Evolutionary conservation across 2,113 vertebrate species (phyloP).

Genomic region (Origma solitaria): DNA sequence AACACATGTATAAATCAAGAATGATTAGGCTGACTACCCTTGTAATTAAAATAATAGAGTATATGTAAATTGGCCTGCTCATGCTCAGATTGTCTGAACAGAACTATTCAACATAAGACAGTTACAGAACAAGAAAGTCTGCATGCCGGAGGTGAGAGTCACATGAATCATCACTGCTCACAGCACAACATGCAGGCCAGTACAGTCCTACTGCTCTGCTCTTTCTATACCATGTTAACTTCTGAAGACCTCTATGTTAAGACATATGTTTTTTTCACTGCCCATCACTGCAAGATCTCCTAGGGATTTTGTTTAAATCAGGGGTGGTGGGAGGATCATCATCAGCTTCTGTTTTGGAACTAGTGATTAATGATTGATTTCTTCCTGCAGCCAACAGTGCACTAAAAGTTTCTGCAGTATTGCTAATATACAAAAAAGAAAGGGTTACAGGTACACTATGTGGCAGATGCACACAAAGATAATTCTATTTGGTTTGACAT

Average conservation of each 20-base stretch:
- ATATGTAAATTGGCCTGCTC: background rate
- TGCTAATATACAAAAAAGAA: background rate
- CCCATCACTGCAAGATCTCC: background rate
- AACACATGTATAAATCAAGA: background rate
- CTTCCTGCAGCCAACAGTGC: background rate
- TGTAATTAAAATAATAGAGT: background rate
- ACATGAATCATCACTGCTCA: background rate
- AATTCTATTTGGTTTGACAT: background rate
- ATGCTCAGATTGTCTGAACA: background rate
- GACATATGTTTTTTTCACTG: background rate
- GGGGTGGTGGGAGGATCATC: background rate
- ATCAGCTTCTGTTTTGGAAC: background rate
- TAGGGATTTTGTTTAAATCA: background rate
- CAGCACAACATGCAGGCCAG: background rate
- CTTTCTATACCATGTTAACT: background rate
- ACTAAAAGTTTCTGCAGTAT: background rate
- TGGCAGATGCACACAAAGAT: background rate
- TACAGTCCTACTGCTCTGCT: background rate
- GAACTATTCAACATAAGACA: background rate
- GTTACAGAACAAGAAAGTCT: slow-evolving; percentile 44
- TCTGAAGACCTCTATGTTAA: background rate
- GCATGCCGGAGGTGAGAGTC: slow-evolving; percentile 10
- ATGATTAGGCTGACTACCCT: background rate
- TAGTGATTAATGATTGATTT: background rate
- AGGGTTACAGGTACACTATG: background rate